These are phyloP conservation scores for Coptodon rendalli DNA, from an alignment of 2,113 vertebrate genomes.

Conservation along the genomic window DNA sequence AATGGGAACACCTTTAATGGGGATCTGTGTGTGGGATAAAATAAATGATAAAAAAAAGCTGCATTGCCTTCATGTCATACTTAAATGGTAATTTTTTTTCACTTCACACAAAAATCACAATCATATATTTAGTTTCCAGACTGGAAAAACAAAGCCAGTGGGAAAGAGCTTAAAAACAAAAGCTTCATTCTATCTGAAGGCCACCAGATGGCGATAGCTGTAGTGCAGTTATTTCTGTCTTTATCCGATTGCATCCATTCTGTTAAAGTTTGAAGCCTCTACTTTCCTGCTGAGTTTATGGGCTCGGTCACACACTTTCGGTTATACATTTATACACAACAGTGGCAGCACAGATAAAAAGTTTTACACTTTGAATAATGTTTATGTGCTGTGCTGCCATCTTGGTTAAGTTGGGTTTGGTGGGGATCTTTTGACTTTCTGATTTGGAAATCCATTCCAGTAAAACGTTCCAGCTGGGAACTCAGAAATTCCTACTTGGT, in stretches of 20 bases:
- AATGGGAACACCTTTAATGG: not conserved
- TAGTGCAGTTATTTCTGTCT: not conserved
- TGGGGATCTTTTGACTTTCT: fast-evolving
- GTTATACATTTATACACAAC: not conserved
- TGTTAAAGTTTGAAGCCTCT: not conserved
- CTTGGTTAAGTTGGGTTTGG: not conserved
- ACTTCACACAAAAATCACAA: not conserved
- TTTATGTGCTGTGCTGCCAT: not conserved
- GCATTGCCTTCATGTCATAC: not conserved
- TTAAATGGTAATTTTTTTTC: not conserved
- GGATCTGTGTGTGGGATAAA: not conserved
- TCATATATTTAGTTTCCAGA: not conserved
- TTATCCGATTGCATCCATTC: not conserved
- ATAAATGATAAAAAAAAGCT: not conserved
- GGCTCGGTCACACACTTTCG: not conserved
- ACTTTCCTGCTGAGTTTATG: not conserved
- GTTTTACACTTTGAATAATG: fast-evolving
- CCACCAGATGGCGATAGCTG: not conserved
- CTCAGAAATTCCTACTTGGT: not conserved
- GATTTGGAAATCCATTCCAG: not conserved
- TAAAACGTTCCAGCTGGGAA: not conserved
- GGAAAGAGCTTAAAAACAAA: not conserved
- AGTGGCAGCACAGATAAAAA: not conserved
- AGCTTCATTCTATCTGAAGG: not conserved
- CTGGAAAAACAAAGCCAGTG: not conserved